These are phyloP conservation scores for Orientallactaga bullata DNA, from an alignment of 2,113 vertebrate genomes.

Conservation along the genomic window DNA sequence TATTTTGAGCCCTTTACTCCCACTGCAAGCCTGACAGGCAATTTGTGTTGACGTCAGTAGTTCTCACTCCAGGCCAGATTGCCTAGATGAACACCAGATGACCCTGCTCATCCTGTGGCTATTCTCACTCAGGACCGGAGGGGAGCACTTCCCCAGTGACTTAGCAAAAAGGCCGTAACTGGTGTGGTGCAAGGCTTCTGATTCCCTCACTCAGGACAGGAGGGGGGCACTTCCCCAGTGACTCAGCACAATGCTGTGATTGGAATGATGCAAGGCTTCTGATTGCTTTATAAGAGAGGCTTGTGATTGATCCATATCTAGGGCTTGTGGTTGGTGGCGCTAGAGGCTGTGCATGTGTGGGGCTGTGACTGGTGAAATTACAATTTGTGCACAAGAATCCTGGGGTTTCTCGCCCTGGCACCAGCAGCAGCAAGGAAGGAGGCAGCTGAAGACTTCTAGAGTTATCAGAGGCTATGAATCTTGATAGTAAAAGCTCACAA, in stretches of 20 bases:
- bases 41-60: background rate
- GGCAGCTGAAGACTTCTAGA: background rate
- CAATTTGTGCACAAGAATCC: background rate
- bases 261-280: background rate
- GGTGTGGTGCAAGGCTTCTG: background rate
- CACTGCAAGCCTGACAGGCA: background rate
- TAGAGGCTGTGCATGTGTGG: background rate
- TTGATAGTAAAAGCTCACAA: background rate
- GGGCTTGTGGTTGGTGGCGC: background rate
- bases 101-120: no score
- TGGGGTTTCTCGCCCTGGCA: background rate
- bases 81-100: background rate
- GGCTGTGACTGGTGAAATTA: background rate
- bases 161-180: background rate
- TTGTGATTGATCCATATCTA: background rate
- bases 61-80: background rate
- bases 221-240: background rate
- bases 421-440: background rate
- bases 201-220: background rate
- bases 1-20: background rate
- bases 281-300: background rate
- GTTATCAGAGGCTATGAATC: background rate
- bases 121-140: background rate
- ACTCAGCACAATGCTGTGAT: background rate
- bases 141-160: background rate